These are phyloP conservation scores for Hipparchia semele DNA, from an alignment of 2,888 invertebrate genomes.

Conservation along the genomic window DNA sequence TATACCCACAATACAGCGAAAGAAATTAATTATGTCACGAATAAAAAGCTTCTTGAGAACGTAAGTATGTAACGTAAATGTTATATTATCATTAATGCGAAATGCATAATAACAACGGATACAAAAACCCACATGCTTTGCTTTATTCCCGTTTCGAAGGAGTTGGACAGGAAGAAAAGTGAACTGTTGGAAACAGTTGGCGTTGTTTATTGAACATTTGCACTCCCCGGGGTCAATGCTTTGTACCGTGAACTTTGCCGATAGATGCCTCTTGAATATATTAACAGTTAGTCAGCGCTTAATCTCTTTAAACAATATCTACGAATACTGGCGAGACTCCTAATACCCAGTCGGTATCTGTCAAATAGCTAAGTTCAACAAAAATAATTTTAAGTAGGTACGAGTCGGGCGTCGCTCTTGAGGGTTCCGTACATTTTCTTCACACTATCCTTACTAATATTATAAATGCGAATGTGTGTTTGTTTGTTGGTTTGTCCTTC, in stretches of 20 bases:
- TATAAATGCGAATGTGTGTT: no score
- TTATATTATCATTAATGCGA: slow-evolving; percentile 1
- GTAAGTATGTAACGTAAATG: slow-evolving; percentile 1
- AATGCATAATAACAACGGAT: slow-evolving; percentile 12
- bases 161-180: slow-evolving; percentile 29
- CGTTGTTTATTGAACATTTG: slow-evolving; percentile 32
- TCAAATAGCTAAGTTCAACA: no score
- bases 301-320: not conserved
- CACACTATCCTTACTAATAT: no score
- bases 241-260: slow-evolving; percentile 14
- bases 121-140: slow-evolving; percentile 10
- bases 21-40: not conserved
- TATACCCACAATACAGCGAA: not conserved
- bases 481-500: no score
- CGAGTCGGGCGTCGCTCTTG: no score
- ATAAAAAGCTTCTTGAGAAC: slow-evolving; percentile 1
- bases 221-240: slow-evolving; percentile 30
- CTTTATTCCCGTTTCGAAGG: slow-evolving; percentile 21
- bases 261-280: not conserved
- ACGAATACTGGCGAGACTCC: slow-evolving; percentile 1
- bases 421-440: no score
- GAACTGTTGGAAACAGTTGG: slow-evolving; percentile 21
- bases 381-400: no score
- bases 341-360: not conserved
- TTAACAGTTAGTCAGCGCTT: not conserved